Conservation (phyloP, 2,888 invertebrate species). For the Arrhopalites spinosus region DNA sequence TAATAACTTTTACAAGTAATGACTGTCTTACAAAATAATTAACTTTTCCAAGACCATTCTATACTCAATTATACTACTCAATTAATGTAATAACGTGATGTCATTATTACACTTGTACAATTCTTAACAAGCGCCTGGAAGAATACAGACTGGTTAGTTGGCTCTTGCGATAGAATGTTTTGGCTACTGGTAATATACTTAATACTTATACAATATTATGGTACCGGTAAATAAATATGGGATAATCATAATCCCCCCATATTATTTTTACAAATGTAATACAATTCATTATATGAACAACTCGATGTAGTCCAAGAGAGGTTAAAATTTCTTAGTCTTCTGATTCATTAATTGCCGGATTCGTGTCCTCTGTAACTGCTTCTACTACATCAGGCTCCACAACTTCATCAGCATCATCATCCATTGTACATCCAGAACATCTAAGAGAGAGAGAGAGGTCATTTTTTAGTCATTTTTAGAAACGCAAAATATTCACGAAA, state of each 20-base stretch:
- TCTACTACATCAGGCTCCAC: slow-evolving; percentile 37
- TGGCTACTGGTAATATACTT: neutral
- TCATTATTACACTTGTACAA: no score
- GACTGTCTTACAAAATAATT: no score
- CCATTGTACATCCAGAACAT: slow-evolving; percentile 49
- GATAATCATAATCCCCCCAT: neutral
- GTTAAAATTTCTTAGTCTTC: slow-evolving; percentile 9
- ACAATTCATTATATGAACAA: neutral
- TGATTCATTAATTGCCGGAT: slow-evolving; percentile 4
- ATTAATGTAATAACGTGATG: no score
- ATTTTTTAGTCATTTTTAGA: neutral
- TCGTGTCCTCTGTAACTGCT: slow-evolving; percentile 2
- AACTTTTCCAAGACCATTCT: no score
- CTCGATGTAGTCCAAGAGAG: no score
- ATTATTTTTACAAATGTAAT: neutral
- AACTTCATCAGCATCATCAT: slow-evolving; percentile 39
- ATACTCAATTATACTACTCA: no score
- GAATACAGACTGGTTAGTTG: neutral
- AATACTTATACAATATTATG: neutral
- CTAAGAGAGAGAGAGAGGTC: slow-evolving; percentile 10
- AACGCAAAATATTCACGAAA: no score
- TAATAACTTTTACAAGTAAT: no score
- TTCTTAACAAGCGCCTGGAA: no score
- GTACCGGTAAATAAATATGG: no score
- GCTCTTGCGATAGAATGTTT: neutral